phyloP scores from a whole-genome alignment of 2,888 invertebrate species.

The Hyposoter didymator region DNA sequence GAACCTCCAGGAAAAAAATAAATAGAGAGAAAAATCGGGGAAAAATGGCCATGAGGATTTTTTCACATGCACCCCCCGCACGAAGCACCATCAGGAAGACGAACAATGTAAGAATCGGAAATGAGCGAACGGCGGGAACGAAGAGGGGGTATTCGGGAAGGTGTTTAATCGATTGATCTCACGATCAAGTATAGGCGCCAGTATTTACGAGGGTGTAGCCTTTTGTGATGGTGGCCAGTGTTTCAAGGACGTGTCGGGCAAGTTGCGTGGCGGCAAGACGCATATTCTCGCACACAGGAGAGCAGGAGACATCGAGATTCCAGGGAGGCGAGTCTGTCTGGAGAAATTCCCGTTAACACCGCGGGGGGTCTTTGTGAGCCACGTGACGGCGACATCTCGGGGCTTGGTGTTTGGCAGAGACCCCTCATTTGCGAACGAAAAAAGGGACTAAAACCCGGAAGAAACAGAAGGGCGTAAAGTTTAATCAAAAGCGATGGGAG shows the following conservation, averaged over 20 bases:
- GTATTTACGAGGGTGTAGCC: constrained; percentile 26
- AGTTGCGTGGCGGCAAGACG: constrained; percentile 28
- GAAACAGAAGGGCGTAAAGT: constrained; percentile 11
- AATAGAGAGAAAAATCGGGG: not conserved
- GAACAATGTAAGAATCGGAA: constrained; percentile 11
- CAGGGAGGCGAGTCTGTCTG: constrained; percentile 44
- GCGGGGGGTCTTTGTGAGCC: constrained; percentile 76
- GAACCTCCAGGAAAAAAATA: too few relatives aligned
- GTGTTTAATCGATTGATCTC: constrained; percentile 52
- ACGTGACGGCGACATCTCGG: constrained; percentile 62
- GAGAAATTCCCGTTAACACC: constrained; percentile 75
- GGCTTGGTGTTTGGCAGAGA: constrained; percentile 59
- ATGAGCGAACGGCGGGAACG: not conserved
- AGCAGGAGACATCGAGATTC: constrained; percentile 44
- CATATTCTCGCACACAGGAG: constrained; percentile 25
- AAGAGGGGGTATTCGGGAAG: constrained; percentile 7
- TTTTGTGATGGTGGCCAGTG: not conserved
- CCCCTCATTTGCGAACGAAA: constrained; percentile 33
- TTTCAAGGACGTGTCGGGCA: constrained; percentile 58
- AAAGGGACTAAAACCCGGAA: not conserved
- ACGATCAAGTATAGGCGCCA: constrained; percentile 47
- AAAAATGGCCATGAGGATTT: not conserved
- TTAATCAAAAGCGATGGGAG: not conserved
- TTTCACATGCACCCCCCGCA: not conserved
- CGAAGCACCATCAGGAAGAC: not conserved